Evolutionary conservation across 2,888 invertebrate genomes (phyloP).

Genomic region (Dryobotodes eremita): DNA sequence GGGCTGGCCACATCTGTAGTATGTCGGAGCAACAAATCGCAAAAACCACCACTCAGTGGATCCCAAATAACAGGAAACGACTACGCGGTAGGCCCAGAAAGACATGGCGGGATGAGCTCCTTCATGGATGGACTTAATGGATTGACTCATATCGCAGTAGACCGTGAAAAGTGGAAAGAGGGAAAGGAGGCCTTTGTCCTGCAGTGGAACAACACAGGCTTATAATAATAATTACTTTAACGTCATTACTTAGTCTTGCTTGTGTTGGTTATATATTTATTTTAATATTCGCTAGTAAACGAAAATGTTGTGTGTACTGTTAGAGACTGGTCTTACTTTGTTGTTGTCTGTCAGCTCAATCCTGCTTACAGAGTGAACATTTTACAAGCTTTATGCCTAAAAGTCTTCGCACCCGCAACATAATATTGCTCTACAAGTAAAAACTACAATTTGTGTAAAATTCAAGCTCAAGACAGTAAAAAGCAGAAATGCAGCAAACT

Average conservation of each 20-base stretch:
- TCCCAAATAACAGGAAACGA: background rate
- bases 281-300: background rate
- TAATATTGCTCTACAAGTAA: background rate
- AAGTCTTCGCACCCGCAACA: background rate
- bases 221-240: background rate
- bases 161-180: background rate
- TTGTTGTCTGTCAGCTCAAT: background rate
- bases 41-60: background rate
- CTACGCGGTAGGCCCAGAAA: background rate
- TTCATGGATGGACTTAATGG: too few species aligned
- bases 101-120: background rate
- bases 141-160: background rate
- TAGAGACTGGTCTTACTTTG: background rate
- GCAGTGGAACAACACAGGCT: background rate
- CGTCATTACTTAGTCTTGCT: background rate
- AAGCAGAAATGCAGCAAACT: slow-evolving; percentile 5
- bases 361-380: background rate
- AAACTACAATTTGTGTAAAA: slow-evolving; percentile 18
- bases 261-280: background rate
- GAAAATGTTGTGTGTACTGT: background rate
- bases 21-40: background rate
- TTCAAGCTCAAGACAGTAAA: slow-evolving; percentile 19
- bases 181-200: background rate
- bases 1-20: background rate
- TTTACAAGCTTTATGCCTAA: background rate